These are phyloP conservation scores for Epizoanthus stellaris DNA, from an alignment of 92 coral and sea anemone species.

Conservation along the genomic window DNA sequence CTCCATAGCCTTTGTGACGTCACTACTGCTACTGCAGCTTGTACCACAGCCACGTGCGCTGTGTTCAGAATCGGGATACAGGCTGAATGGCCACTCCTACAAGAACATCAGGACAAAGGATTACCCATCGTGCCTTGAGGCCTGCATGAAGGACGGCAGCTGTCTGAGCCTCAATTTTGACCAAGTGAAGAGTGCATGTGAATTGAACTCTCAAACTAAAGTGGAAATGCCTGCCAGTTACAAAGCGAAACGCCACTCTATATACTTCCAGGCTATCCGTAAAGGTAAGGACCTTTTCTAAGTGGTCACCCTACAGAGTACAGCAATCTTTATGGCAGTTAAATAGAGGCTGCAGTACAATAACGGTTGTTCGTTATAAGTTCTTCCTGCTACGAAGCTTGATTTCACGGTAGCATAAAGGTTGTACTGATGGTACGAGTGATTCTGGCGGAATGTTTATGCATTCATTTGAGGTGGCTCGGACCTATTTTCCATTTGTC, in stretches of 20 bases:
- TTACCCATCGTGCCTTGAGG: slow-evolving; percentile 27
- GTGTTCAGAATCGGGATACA: background rate
- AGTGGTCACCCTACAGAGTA: too few species aligned
- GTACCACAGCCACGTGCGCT: background rate
- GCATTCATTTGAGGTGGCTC: too few species aligned
- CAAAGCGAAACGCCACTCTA: background rate
- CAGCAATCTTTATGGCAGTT: too few species aligned
- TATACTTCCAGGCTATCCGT: background rate
- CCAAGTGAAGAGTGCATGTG: background rate
- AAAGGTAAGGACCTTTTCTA: background rate
- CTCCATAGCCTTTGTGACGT: background rate
- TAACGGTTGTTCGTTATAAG: too few species aligned
- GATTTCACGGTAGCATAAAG: too few species aligned
- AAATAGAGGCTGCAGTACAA: too few species aligned
- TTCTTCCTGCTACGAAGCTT: too few species aligned
- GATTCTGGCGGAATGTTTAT: too few species aligned
- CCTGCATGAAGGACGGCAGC: background rate
- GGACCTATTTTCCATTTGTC: too few species aligned
- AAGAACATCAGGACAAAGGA: background rate
- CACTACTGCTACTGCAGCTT: background rate
- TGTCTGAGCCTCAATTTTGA: slow-evolving; percentile 27
- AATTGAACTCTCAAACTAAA: background rate
- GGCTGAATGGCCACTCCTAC: background rate
- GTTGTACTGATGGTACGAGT: too few species aligned
- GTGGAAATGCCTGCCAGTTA: background rate